Evolutionary conservation across 2,888 invertebrate species (phyloP), one percentile per base, ranked within the genome.

Genomic region (Acleris sparsana): DNA sequence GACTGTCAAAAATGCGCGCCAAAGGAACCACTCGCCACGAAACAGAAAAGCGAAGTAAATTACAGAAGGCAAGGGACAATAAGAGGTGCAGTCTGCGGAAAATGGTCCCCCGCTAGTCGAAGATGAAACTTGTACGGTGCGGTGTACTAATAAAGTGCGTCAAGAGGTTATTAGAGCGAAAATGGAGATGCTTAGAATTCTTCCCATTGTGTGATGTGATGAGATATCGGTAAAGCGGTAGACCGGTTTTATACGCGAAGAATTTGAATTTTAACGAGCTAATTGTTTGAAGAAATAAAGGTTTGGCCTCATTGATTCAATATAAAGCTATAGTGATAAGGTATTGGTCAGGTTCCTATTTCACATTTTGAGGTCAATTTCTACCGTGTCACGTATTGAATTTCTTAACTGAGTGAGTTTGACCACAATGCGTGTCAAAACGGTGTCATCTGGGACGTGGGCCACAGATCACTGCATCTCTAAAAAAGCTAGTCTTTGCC

Each of bases 71-170:
- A 80, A 78, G 83, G 85, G 83, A 87, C 89, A 83, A 78, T 83
- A 81, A 79, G 80, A 86, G 84, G 84, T 87, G 89, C 88, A 87
- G 82, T 77, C 85, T 87, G 83, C 85, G 88, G 90, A 88, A 88
- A 88, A 88, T 82, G 80, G 86, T 86, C 91, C 92, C 91, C 92
- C 88, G 87, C 79, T 71, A 68, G 67, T 71, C 76, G 64, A 57
- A 69, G 63, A 62, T 67, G 63, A 53, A 53, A 70, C 52, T 61
- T 57, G 59, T 20, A 53, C 68, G 58, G 39, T 17, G 17, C 76
- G 69, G 63, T 74, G 71, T 74, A 57, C 68, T 69, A 69, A 62
- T 68, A 67, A 66, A 63, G 66, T 70, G 69, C 67, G 63, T 69
- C 68, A 62, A 75, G 74, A 75, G 73, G 72, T 87, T 87, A 90